These are phyloP conservation scores for Hypsibius dujardini DNA, from an alignment of 1,140 invertebrate genomes.

Conservation along the genomic window DNA sequence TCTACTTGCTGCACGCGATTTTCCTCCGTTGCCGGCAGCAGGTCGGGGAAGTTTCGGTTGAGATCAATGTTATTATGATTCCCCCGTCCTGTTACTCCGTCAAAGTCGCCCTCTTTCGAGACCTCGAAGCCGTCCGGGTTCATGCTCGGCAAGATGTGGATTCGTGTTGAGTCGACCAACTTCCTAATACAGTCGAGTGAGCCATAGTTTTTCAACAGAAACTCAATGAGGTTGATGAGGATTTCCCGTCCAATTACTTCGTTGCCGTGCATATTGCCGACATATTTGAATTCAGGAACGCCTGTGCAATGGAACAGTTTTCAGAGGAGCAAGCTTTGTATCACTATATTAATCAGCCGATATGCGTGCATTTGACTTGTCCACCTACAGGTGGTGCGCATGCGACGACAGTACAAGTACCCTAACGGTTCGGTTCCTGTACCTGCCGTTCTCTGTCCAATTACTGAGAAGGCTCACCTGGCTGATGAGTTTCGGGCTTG, in stretches of 20 bases:
- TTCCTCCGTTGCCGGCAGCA: conserved; percentile 47
- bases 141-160: conserved; percentile 87
- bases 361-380: too few species aligned
- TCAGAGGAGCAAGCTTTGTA: background rate
- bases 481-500: conserved; percentile 33
- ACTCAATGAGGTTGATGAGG: conserved; percentile 59
- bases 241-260: conserved; percentile 79
- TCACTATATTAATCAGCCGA: too few species aligned
- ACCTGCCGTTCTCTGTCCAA: background rate
- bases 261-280: conserved; percentile 92
- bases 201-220: conserved; percentile 69
- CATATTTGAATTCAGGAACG: conserved; percentile 76
- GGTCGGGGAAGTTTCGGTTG: conserved; percentile 83
- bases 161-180: conserved; percentile 52
- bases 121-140: conserved; percentile 92
- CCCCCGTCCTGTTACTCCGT: conserved; percentile 46
- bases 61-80: conserved; percentile 73
- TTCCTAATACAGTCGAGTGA: conserved; percentile 49
- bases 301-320: conserved; percentile 31
- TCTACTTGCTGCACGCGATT: conserved; percentile 57
- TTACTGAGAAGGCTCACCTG: background rate
- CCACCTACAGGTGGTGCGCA: background rate
- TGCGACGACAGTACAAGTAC: background rate
- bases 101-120: conserved; percentile 45
- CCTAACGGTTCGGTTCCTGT: background rate